Base-by-base conservation (phyloP, 2,797 vertebrate species). In the Lophius americanus region DNA sequence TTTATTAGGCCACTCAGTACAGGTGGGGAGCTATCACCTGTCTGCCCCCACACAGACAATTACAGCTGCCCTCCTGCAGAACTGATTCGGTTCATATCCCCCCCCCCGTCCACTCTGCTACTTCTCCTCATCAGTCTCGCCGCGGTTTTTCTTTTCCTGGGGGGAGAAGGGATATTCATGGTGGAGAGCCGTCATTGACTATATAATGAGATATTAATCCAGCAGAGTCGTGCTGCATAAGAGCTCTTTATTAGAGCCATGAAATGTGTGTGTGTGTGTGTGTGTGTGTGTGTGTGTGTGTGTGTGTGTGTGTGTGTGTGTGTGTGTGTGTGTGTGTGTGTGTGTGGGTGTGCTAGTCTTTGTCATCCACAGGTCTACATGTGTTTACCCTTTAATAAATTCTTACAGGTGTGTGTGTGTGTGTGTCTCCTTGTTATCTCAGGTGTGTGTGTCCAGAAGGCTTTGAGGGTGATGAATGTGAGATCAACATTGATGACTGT, bases 371-470 rank as follows among this genome's bases (percentile, higher is more conserved):
- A 38, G 7, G 2, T 11, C 9, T 46, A 13, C 13, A 51, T 38
- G 47, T 43, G 23, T 56, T 41, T 59, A 6, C 56, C 39, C 11
- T 49, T 46, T 58, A 7, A 49, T 44, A 10, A 4, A 14, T 54
- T 51, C 48, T 73, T 2, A 64, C 46, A 9, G 7, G 33, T 61
- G 37, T 56, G 8, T 50, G 42, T 36, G 35, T 73, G 35, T 52
- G 0, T 78, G 61, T 77, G 9, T 23, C 56, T 49, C 35, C 33
- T 46, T 70, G 68, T 76, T 32, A 50, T n/a, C 46, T 79, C 78
- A 99, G 98, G 97, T 99, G 98, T 86, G 91, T 94, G 78, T 99
- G 98, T 88, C 92, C 95, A 2, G 97, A 98, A 62, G 98, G 97
- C 57, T 99, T 98, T 79, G 97, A 99, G 89, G 98, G 98, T 14